Base-by-base conservation (phyloP, 2,888 invertebrate genomes). In the Chalcosyrphus nemorum region DNA sequence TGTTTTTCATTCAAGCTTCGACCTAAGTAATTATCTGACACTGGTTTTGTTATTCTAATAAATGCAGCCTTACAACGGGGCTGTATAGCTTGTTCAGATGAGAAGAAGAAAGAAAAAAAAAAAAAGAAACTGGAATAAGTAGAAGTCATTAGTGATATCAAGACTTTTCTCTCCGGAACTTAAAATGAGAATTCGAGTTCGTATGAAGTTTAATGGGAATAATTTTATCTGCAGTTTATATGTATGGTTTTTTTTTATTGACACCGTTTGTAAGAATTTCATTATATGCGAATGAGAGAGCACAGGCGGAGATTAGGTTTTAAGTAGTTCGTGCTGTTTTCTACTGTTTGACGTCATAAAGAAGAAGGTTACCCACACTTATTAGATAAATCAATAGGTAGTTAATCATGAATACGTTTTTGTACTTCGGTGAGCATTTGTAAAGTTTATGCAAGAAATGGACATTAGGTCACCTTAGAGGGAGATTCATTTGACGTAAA, bases 181-280 rank as follows among this genome's bases (percentile, higher is more conserved):
- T 47, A 80, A 45, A 74, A 74, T 61, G 57, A 59, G 45, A 72
- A 68, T 24, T 32, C n/a, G 43, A 19, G 61, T 56, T 45, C 13
- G 43, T 43, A 19, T 35, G n/a, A 13, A 57, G 38, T 57, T 29
- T 29, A 47, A 80, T 21, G 21, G 41, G 72, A 56, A 56, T 43
- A 15, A 47, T 17, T 41, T 56, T 63, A 65, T 74, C 75, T 47
- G 50, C 6, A 47, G 2, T n/a, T n/a, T n/a, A n/a, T n/a, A n/a
- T n/a, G n/a, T 41, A 11, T 81, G 15, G 29, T 50, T 43, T 70
- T 43, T n/a, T 70, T 35, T 29, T 43, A 38, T 5, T 81, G 68
- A 65, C 63, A 71, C 7, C 15, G 21, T 45, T 35, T 43, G 32
- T 32, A 24, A 11, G 17, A 61, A 45, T 41, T 9, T 17, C 11